Conservation (phyloP, 2,888 invertebrate species). For the Meteorus colon region DNA sequence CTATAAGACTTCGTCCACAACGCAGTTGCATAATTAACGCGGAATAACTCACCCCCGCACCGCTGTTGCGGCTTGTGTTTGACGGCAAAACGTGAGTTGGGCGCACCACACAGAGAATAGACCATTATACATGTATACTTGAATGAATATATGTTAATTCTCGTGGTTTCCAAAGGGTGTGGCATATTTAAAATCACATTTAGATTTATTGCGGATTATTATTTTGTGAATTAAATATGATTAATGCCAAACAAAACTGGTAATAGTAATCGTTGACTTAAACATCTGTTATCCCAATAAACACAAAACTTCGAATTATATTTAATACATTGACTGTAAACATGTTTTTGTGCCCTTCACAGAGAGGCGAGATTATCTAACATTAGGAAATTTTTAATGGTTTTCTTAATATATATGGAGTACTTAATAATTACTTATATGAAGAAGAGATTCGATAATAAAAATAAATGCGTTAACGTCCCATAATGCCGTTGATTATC, state of each 20-base stretch:
- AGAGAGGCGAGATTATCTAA: too few relatives aligned
- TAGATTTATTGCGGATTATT: background rate
- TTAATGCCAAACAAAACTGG: background rate
- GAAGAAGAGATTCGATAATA: too few relatives aligned
- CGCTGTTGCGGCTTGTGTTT: constrained; percentile 43
- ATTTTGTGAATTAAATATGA: background rate
- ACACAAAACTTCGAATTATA: background rate
- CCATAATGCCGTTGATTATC: too few relatives aligned
- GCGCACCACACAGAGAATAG: background rate
- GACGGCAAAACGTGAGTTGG: constrained; percentile 40
- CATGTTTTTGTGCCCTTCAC: too few relatives aligned
- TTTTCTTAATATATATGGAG: too few relatives aligned
- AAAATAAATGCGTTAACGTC: too few relatives aligned
- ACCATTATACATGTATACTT: background rate
- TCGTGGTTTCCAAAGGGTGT: constrained; percentile 41
- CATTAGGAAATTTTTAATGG: too few relatives aligned
- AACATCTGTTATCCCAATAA: background rate
- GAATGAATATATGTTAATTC: constrained; percentile 47
- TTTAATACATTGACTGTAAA: background rate
- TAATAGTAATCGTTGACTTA: background rate
- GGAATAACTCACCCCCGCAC: constrained; percentile 55
- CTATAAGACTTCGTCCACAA: constrained; percentile 53
- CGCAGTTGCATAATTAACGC: constrained; percentile 61
- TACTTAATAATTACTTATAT: too few relatives aligned
- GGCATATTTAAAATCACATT: constrained; percentile 15